phyloP scores from a whole-genome alignment of 2,113 vertebrate species.

The Alethe castanea region DNA sequence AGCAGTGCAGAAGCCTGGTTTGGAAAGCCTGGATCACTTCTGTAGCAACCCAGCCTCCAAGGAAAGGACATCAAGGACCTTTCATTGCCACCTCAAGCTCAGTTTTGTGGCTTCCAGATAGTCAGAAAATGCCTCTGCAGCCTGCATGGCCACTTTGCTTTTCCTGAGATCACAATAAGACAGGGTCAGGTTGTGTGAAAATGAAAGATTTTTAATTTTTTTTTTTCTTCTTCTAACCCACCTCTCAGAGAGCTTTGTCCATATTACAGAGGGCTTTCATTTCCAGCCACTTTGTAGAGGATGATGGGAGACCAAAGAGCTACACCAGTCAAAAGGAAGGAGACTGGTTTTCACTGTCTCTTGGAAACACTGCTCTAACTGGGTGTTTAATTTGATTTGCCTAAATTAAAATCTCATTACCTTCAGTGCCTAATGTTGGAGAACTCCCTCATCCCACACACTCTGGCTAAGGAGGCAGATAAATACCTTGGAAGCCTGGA shows the following conservation, averaged over 20 bases:
- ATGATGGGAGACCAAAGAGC: neutral
- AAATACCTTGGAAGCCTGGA: neutral
- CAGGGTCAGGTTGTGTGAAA: neutral
- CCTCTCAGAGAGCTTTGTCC: neutral
- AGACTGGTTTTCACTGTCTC: neutral
- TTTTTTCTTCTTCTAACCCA: neutral
- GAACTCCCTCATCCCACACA: neutral
- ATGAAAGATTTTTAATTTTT: neutral
- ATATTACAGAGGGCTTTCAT: neutral
- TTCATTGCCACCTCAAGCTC: neutral
- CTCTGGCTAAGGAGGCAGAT: neutral
- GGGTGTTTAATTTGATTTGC: neutral
- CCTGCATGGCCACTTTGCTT: neutral
- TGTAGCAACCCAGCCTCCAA: neutral
- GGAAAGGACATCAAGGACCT: neutral
- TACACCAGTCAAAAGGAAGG: neutral
- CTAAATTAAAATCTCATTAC: neutral
- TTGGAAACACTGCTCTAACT: neutral
- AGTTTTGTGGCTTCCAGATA: fast-evolving
- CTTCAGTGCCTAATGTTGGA: neutral
- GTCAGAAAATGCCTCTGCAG: neutral
- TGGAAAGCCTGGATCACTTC: neutral
- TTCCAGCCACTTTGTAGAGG: neutral
- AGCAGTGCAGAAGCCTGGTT: neutral
- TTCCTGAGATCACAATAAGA: neutral